These are phyloP conservation scores for Cataglyphis hispanica DNA, from an alignment of 1,140 invertebrate species.

Conservation along the genomic window DNA sequence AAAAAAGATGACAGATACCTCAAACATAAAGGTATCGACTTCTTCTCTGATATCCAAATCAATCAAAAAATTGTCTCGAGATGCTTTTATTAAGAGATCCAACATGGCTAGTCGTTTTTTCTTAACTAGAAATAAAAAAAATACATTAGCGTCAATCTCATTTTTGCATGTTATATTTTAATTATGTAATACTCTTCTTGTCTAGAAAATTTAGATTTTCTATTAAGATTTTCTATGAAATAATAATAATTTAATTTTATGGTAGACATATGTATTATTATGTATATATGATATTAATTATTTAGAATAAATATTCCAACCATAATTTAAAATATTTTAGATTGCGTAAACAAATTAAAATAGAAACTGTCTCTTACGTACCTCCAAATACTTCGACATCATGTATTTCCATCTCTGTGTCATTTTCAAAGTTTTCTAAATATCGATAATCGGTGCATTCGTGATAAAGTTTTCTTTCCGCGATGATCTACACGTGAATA, in stretches of 20 bases:
- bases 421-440: slow-evolving; percentile 51
- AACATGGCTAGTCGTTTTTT: slow-evolving; percentile 92
- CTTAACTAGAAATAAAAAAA: slow-evolving; percentile 67
- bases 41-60: slow-evolving; percentile 92
- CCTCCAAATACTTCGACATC: neutral
- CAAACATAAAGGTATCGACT: slow-evolving; percentile 89
- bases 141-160: neutral
- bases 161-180: neutral
- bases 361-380: neutral
- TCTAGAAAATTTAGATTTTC: neutral
- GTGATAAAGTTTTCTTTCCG: slow-evolving; percentile 77
- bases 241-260: too few species aligned
- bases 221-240: too few species aligned
- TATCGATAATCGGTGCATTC: slow-evolving; percentile 57
- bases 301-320: too few species aligned
- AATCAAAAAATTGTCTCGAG: slow-evolving; percentile 86
- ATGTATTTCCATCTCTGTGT: neutral
- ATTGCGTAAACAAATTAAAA: too few species aligned
- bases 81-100: slow-evolving; percentile 91
- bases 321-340: too few species aligned
- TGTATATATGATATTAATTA: too few species aligned
- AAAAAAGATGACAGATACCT: slow-evolving; percentile 89
- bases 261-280: too few species aligned
- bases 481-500: slow-evolving; percentile 69
- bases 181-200: neutral